phyloP scores from a whole-genome alignment of 1,140 invertebrate species.

The Muscidifurax raptorellus region DNA sequence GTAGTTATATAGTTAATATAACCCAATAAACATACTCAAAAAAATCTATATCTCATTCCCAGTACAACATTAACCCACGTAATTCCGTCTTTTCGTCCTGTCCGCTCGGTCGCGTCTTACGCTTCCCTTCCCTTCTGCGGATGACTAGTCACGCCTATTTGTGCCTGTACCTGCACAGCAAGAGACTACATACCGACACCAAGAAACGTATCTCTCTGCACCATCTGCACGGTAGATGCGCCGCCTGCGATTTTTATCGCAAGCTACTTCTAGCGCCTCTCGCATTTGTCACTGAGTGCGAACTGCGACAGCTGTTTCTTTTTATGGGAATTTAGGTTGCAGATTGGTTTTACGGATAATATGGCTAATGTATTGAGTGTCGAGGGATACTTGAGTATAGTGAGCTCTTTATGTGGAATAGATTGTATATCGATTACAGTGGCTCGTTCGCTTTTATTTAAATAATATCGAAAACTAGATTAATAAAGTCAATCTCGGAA shows the following conservation, averaged over 20 bases:
- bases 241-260: conserved; percentile 27
- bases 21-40: too few relatives aligned
- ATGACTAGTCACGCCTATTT: neutral
- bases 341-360: conserved; percentile 13
- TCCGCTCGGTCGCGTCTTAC: neutral
- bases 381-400: neutral
- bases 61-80: too few relatives aligned
- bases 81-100: neutral
- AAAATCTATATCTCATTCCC: too few relatives aligned
- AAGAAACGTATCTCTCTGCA: conserved; percentile 12
- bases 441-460: too few relatives aligned
- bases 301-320: neutral
- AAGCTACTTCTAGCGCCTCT: neutral
- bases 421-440: neutral
- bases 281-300: neutral
- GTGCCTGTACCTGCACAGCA: conserved; percentile 8
- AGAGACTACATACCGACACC: neutral
- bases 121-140: neutral
- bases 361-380: neutral
- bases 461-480: too few relatives aligned
- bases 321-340: neutral
- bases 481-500: neutral
- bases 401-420: neutral
- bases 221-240: neutral
- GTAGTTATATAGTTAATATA: too few relatives aligned